A percentile compares a stretch with the other conserved stretches of the same genome.
These are phyloP conservation scores for Sebastes melanostomus DNA, from an alignment of 2,797 vertebrate species.

Conservation along the genomic window DNA sequence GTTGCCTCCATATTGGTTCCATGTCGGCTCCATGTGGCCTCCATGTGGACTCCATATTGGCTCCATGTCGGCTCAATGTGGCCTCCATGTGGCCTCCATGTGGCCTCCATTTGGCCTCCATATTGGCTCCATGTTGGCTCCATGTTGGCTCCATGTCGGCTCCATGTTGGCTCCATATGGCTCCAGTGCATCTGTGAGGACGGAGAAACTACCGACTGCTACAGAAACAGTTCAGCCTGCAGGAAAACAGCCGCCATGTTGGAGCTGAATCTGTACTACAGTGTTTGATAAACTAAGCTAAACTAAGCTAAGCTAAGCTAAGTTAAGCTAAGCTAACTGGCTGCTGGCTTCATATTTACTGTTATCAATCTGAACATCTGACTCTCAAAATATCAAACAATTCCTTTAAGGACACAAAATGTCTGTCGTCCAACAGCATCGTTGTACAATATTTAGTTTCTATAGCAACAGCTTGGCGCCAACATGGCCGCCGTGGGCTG, in stretches of 20 bases:
- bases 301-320: neutral
- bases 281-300: neutral
- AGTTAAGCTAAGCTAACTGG: neutral
- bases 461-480: neutral
- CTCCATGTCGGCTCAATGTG: no score
- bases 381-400: neutral
- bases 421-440: no score
- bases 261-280: neutral
- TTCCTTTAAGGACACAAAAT: neutral
- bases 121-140: no score
- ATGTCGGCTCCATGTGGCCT: no score
- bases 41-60: no score
- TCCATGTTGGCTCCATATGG: neutral
- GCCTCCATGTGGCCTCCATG: no score
- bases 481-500: conserved; percentile 6
- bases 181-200: conserved; percentile 10
- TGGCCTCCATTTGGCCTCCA: no score
- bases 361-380: no score
- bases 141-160: no score
- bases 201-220: neutral
- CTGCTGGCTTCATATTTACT: no score
- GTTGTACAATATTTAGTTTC: neutral
- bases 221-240: conserved; percentile 14
- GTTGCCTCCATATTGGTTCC: no score
- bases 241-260: neutral